Evolutionary conservation across 2,113 vertebrate species (phyloP), one percentile per base, ranked within the genome.

Genomic region (Cromileptes altivelis): DNA sequence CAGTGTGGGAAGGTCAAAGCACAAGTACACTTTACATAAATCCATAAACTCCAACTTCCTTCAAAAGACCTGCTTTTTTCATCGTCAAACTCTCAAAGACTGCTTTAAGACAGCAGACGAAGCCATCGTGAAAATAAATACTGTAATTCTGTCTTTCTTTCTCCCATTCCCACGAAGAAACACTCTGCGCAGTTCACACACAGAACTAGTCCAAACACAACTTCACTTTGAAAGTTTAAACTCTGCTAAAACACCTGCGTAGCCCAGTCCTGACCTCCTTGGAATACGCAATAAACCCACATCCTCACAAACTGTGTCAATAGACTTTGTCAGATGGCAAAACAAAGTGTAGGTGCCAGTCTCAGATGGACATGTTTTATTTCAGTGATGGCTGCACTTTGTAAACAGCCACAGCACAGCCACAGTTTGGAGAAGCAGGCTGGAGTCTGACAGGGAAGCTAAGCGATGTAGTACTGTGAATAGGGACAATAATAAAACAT

Each of bases 1-100:
- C 57, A 60, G 85, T 60, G 88, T 45, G 72, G 72, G 65, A 87
- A 85, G 88, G 87, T 88, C 87, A 86, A 76, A 88, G 84, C 70
- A 74, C 84, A 88, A 85, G 58, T 64, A 76, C 65, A 77, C 78
- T 87, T 63, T n/a, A 67, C 84, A 86, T 89, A 82, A 85, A 87
- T 90, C 65, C 68, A 85, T 74, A 76, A 89, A 83, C 33, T 86
- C 40, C 4, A 27, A 55, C 81, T 69, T 70, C 75, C 82, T 78
- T 78, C 33, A 79, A 88, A 88, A 70, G 78, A 45, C 56, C 73
- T 61, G 68, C 10, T 15, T 42, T 70, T 17, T 81, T 76, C 45
- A 70, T 27, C 58, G 64, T 58, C 76, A 70, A 45, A 76, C 27
- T 12, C 57, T 83, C 30, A 63, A 68, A 86, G 81, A 50, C 3